Percentiles rank a stretch among this genome's conserved stretches.
phyloP scores from a whole-genome alignment of 2,113 vertebrate genomes.

The Alces alces region DNA sequence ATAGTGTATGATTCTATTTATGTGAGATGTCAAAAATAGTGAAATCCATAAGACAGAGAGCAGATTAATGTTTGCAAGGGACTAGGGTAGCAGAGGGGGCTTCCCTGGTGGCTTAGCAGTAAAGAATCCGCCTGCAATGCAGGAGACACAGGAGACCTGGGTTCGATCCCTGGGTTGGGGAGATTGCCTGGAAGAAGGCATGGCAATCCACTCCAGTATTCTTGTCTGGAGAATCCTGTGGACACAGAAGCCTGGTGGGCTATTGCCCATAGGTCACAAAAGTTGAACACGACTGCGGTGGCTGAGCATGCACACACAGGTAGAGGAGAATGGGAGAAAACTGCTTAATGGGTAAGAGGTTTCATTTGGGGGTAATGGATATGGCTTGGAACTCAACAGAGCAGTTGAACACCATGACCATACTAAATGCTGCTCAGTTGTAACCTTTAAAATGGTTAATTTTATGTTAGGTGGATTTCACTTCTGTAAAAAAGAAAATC shows the following conservation, averaged over 20 bases:
- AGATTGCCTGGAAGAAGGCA: background rate
- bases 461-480: background rate
- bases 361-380: background rate
- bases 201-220: background rate
- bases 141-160: background rate
- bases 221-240: background rate
- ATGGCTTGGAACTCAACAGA: background rate
- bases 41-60: background rate
- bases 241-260: background rate
- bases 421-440: background rate
- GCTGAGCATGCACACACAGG: background rate
- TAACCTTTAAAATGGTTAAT: background rate
- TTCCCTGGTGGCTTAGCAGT: background rate
- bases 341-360: background rate
- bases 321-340: background rate
- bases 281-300: background rate
- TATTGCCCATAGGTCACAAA: background rate
- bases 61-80: background rate
- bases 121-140: background rate
- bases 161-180: fast-evolving
- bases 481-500: background rate
- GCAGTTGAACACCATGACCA: background rate
- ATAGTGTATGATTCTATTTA: background rate
- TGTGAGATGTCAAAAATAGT: background rate
- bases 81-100: background rate